Percentiles rank a stretch among this genome's conserved stretches.
Conservation (phyloP, 2,113 vertebrate species). For the Perca flavescens region DNA sequence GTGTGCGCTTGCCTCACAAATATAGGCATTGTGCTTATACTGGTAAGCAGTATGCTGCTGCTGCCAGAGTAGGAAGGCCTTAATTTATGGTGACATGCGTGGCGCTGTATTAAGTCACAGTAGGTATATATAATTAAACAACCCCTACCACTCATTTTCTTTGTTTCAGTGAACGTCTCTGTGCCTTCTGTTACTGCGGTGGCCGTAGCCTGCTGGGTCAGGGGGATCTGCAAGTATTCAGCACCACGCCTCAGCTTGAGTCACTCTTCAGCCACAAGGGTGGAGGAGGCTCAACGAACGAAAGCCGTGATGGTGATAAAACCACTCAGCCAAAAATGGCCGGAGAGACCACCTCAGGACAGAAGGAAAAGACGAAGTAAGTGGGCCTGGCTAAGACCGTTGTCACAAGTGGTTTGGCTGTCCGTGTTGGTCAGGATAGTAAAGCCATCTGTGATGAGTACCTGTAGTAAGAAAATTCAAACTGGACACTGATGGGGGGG, state of each 20-base stretch:
- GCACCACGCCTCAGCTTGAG: slow-evolving; percentile 86
- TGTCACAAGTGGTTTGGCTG: slow-evolving; percentile 35
- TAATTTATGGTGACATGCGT: slow-evolving; percentile 65
- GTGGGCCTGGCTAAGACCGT: slow-evolving; percentile 41
- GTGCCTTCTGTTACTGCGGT: slow-evolving; percentile 98
- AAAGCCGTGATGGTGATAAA: slow-evolving; percentile 83
- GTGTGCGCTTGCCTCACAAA: background rate
- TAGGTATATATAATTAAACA: slow-evolving; percentile 75
- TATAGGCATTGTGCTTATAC: background rate
- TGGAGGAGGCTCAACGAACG: slow-evolving; percentile 75
- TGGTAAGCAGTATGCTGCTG: slow-evolving; percentile 5
- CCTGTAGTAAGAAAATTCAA: slow-evolving; percentile 20
- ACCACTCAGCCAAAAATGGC: slow-evolving; percentile 77
- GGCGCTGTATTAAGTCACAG: slow-evolving; percentile 65
- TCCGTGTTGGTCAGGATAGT: background rate
- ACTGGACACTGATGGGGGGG: background rate
- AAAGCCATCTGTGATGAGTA: slow-evolving; percentile 29
- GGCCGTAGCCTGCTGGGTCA: slow-evolving; percentile 97
- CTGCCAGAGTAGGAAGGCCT: slow-evolving; percentile 46
- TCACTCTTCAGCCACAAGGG: slow-evolving; percentile 76
- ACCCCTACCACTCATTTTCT: slow-evolving; percentile 51
- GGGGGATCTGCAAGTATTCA: slow-evolving; percentile 93
- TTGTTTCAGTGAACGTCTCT: slow-evolving; percentile 92
- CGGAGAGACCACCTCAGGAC: slow-evolving; percentile 79
- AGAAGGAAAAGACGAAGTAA: slow-evolving; percentile 79